A percentile compares a stretch with the other conserved stretches of the same genome.
These are phyloP conservation scores for Drosophila repleta DNA, from an alignment of 1,140 invertebrate species.

Conservation along the genomic window DNA sequence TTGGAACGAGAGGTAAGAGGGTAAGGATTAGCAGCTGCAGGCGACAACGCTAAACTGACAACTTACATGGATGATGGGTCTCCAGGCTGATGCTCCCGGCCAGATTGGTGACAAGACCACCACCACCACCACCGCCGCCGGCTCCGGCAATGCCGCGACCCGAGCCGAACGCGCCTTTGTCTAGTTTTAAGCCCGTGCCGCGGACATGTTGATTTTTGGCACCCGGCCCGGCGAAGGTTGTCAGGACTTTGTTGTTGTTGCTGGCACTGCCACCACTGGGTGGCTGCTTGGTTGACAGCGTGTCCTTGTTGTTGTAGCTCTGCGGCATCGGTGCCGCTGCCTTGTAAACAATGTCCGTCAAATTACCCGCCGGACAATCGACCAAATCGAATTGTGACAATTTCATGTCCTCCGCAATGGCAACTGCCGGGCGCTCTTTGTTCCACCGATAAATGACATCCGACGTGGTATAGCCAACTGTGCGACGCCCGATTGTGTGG, in stretches of 20 bases:
- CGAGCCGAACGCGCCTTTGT: conserved; percentile 73
- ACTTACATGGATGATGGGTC: conserved; percentile 71
- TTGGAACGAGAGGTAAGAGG: conserved; percentile 68
- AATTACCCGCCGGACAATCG: conserved; percentile 90
- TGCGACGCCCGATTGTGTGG: too few species aligned
- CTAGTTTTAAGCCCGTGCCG: conserved; percentile 74
- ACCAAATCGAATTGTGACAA: conserved; percentile 94
- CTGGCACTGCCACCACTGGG: conserved; percentile 15
- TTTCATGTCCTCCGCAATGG: conserved; percentile 93
- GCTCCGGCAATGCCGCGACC: conserved; percentile 48
- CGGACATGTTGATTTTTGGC: conserved; percentile 82
- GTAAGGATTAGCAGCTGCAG: conserved; percentile 3
- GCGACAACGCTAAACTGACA: not conserved
- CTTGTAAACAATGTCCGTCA: conserved; percentile 86
- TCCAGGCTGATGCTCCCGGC: conserved; percentile 63
- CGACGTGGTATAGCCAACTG: conserved; percentile 92
- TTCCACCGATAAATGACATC: conserved; percentile 95
- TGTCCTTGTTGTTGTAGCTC: conserved; percentile 65
- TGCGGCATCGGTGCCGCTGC: conserved; percentile 64
- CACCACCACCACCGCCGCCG: conserved; percentile 36
- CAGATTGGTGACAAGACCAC: conserved; percentile 45
- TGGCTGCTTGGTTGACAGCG: conserved; percentile 23
- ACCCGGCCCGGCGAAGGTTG: conserved; percentile 78
- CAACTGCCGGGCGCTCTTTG: conserved; percentile 88
- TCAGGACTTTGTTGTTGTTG: conserved; percentile 54